Base-by-base conservation (phyloP, 2,888 invertebrate species). In the Thyatira batis region DNA sequence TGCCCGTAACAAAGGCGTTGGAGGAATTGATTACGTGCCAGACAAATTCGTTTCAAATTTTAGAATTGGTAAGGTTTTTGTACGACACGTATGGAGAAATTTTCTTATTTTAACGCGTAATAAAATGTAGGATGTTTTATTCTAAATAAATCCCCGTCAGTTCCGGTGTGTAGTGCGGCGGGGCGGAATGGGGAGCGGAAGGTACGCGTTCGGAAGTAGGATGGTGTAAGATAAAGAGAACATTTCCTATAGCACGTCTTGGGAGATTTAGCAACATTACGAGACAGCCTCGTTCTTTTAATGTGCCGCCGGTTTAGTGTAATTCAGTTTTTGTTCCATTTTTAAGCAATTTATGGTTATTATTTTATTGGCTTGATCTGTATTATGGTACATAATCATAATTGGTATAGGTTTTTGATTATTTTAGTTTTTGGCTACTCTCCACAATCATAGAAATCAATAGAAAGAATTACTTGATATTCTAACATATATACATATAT, bases 221-320 rank as follows among this genome's bases (percentile, higher is more conserved):
- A 89, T 89, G 88, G 88, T 87, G 84, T 87, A 89, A 90, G 91
- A 92, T 90, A 90, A 89, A 90, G 90, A 84, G 89, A 89, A 89
- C 89, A 89, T 90, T 90, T 90, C 91, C 91, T 89, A 85, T 87
- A 80, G 84, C 87, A 82, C 85, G 86, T 84, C 87, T 87, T 78
- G 82, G 79, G 82, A 85, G 84, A 85, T 85, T 85, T 89, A 89
- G 80, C 84, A 89, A 86, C 87, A 87, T 87, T 86, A 82, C 81
- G 64, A 78, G 78, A 74, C 71, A 73, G 71, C 69, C 73, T 72
- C 74, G 76, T 75, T 78, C 76, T 76, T 81, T 81, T 80, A 83
- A 83, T 71, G 67, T 63, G 58, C 63, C 59, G 52, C 55, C 69
- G 67, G 67, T 70, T 72, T 66, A 75, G 69, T 70, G 76, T 83